Conservation (phyloP, 2,888 invertebrate genomes). For the Acleris holmiana region DNA sequence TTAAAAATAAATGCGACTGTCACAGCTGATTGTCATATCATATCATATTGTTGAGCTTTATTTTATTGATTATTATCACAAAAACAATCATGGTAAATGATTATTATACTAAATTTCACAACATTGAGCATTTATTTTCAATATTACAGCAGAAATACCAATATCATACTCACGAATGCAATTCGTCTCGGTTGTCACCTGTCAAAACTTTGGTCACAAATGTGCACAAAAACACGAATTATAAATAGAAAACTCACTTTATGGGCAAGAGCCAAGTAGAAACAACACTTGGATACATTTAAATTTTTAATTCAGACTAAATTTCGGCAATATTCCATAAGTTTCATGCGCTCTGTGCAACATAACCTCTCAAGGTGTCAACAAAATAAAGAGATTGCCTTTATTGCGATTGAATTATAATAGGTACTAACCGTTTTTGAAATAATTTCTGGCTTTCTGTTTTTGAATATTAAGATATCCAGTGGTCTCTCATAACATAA, state of each 20-base stretch:
- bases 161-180: conserved; percentile 58
- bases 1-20: conserved; percentile 7
- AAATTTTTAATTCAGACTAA: conserved; percentile 55
- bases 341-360: conserved; percentile 45
- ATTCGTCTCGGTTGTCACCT: conserved; percentile 74
- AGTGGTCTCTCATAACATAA: background rate
- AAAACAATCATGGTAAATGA: background rate
- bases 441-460: background rate
- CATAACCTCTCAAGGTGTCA: conserved; percentile 66
- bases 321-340: conserved; percentile 77
- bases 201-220: conserved; percentile 80
- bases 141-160: conserved; percentile 9
- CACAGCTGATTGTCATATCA: conserved; percentile 43
- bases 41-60: conserved; percentile 33
- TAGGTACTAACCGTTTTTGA: conserved; percentile 4
- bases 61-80: background rate
- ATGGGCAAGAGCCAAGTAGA: conserved; percentile 41
- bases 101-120: background rate
- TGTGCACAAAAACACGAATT: conserved; percentile 73
- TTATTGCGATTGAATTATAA: background rate
- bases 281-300: conserved; percentile 47
- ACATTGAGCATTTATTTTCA: background rate
- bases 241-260: conserved; percentile 52
- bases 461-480: background rate
- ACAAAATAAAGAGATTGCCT: conserved; percentile 45